phyloP scores from a whole-genome alignment of 2,113 vertebrate genomes.

The Setophaga petechia region DNA sequence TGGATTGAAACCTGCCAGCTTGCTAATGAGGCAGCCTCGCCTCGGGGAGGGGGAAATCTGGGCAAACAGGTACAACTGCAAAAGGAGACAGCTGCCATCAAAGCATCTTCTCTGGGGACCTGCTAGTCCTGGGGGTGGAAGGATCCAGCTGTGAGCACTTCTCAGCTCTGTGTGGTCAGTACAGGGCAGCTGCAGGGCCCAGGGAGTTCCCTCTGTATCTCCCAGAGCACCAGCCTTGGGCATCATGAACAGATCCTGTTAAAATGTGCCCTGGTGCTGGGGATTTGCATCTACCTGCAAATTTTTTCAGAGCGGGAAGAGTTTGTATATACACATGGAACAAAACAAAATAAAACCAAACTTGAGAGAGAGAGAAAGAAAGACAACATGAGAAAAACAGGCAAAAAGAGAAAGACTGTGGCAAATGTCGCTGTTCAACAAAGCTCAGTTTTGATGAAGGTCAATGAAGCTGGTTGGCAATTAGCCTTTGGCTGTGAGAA shows the following conservation, averaged over 20 bases:
- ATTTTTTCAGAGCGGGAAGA: background rate
- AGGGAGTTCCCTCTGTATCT: background rate
- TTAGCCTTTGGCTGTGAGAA: constrained; percentile 23
- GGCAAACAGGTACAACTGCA: background rate
- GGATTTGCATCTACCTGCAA: background rate
- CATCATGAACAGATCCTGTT: background rate
- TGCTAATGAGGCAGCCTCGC: background rate
- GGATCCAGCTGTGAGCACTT: background rate
- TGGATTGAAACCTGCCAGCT: constrained; percentile 17
- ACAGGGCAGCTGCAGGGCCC: background rate
- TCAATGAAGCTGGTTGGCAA: constrained; percentile 9
- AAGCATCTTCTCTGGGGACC: background rate
- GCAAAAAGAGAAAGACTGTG: background rate
- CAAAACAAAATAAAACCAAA: background rate
- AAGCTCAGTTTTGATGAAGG: background rate
- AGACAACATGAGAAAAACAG: background rate
- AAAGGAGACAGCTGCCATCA: background rate
- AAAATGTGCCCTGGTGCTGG: background rate
- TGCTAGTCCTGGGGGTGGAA: background rate
- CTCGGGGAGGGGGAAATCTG: background rate
- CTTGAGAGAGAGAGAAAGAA: background rate
- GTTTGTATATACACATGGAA: background rate
- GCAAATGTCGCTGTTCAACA: background rate
- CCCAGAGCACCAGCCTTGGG: background rate
- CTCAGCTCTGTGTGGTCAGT: background rate